Evolutionary conservation across 2,113 vertebrate species (phyloP), one percentile per base, ranked within the genome.

Genomic region (Bubo scandiacus): DNA sequence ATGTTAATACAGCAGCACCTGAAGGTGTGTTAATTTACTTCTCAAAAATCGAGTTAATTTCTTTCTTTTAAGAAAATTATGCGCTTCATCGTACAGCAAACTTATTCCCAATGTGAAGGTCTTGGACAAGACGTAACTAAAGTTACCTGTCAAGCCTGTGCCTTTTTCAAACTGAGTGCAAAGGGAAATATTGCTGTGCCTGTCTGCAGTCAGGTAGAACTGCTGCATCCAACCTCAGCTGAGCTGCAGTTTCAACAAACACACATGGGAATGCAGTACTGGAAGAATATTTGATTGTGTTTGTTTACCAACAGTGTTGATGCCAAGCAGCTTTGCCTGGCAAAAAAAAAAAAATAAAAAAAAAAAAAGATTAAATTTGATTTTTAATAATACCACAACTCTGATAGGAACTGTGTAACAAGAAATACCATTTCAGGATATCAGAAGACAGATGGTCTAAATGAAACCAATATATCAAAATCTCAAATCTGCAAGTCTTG

Each of bases 241-340:
- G 45, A 95, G 85, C 90, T 90, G 88, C 89, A 91, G 74, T 70
- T 92, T 96, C 95, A 70, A 78, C 49, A 87, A 93, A 59, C 82
- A 93, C 94, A 95, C 94, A 82, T 52, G 91, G 91, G 90, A 91
- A 88, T 82, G 90, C 72, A 19, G 83, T 20, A 81, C 86, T 92
- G 92, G 74, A 94, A 94, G 84, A 97, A 91, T 90, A 95, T 93
- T 92, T 93, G 77, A 89, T 93, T 92, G 91, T 87, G 57, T 94
- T 95, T 95, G 88, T 96, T 97, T 97, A 96, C 78, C 75, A 93
- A 77, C 59, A 94, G 49, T 61, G 36, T 47, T 88, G 87, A 79
- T 88, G 81, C 90, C 89, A 96, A 94, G 85, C 79, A 95, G 91
- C 43, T 88, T 66, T 95, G 87, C 75, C 67, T 94, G 45, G 62